Evolutionary conservation across 2,113 vertebrate species (phyloP).

Genomic region (Eptatretus burgeri): DNA sequence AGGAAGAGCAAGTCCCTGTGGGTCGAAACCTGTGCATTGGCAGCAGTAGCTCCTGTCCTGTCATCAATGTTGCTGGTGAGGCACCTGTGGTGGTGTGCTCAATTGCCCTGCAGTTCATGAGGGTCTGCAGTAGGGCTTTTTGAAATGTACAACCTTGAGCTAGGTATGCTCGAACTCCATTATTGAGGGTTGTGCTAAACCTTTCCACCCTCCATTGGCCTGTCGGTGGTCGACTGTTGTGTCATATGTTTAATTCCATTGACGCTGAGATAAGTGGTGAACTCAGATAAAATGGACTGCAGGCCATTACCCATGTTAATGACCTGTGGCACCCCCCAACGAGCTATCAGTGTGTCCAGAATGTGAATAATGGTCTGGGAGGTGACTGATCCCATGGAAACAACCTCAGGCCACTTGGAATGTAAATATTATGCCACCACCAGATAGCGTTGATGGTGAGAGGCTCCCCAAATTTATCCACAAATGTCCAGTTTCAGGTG

Average conservation of each 20-base stretch:
- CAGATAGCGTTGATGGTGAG: background rate
- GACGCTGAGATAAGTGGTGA: background rate
- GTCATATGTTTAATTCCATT: background rate
- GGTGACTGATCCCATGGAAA: background rate
- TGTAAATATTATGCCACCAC: background rate
- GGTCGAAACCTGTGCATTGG: background rate
- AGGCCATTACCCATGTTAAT: background rate
- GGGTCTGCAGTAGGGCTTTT: background rate
- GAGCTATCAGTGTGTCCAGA: background rate
- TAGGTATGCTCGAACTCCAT: background rate
- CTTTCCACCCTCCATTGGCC: slow-evolving; percentile 1
- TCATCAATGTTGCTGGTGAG: background rate
- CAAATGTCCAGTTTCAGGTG: background rate
- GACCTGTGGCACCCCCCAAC: background rate
- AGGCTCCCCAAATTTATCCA: background rate
- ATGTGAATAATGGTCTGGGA: background rate
- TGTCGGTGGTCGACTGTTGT: background rate
- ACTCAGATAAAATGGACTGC: background rate
- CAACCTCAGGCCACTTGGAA: slow-evolving; percentile 6
- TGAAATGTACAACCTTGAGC: background rate
- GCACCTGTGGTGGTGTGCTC: background rate
- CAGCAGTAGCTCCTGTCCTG: background rate
- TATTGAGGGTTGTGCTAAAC: background rate
- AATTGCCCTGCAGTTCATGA: background rate
- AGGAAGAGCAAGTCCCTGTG: too few species aligned